Base-by-base conservation (phyloP, 2,797 vertebrate genomes). In the Syngnathus rostellatus region DNA sequence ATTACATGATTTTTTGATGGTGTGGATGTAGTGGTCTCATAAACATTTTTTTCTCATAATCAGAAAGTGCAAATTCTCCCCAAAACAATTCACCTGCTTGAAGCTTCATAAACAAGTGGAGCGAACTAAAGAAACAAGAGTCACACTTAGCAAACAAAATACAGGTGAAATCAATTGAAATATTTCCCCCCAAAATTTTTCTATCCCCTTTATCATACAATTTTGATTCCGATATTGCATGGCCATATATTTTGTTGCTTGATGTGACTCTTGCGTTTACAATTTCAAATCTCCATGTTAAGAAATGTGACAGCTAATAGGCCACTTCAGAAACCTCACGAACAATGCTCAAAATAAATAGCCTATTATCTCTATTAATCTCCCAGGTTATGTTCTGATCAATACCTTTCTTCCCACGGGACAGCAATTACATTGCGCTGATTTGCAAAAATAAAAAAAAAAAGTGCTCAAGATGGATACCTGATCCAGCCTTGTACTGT, bases 1-100 rank as follows among this genome's bases (percentile, higher is more conserved):
- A 90, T 91, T 88, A 89, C 83, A 90, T 88, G 87, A 85, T 90
- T 91, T 89, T 87, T 87, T 1, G 87, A 90, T 86, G 83, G 86
- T 90, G 89, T 90, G 88, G 84, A 90, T 90, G 91, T 92, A 92
- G 90, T 92, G 90, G 92, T 91, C 90, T 91, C 91, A 85, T 89
- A 83, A 89, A 91, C 88, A 91, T 87, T 86, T 89, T 85, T 86
- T 88, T 89, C 89, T 89, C 76, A 75, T 89, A 76, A 77, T 86
- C 88, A 85, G 90, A 90, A 93, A 92, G 90, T 93, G 91, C 90
- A 92, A 92, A 90, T 90, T 89, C 85, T 88, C 85, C 46, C 25
- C 37, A 64, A 38, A 48, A 64, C 3, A 43, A 82, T 75, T 77
- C 43, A 40, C 71, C 70, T 70, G 66, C 78, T 72, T 73, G 81